Evolutionary conservation across 2,888 invertebrate species (phyloP).

Genomic region (Drosophila falleni): DNA sequence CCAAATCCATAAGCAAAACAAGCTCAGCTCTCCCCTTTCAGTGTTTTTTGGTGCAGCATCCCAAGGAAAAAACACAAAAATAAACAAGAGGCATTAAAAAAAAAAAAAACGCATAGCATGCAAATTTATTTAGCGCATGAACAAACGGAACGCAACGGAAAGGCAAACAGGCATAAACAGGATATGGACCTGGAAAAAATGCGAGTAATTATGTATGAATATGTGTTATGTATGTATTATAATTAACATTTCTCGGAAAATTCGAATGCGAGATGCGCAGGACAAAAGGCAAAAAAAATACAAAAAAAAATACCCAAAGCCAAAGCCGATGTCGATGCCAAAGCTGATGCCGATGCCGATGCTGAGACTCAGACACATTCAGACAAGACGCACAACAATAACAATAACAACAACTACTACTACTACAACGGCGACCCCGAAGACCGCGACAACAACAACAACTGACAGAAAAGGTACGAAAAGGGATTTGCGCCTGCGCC

Average conservation of each 20-base stretch:
- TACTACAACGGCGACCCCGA: slow-evolving; percentile 52
- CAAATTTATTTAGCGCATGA: slow-evolving; percentile 79
- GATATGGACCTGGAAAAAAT: slow-evolving; percentile 69
- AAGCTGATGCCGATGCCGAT: slow-evolving; percentile 32
- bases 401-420: slow-evolving; percentile 34
- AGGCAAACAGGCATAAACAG: slow-evolving; percentile 66
- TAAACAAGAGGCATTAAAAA: slow-evolving; percentile 57
- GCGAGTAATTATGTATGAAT: slow-evolving; percentile 76
- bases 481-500: slow-evolving; percentile 78
- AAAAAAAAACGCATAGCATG: slow-evolving; percentile 68
- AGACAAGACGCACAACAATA: slow-evolving; percentile 56
- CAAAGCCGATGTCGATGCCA: slow-evolving; percentile 29
- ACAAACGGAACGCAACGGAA: slow-evolving; percentile 56
- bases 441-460: slow-evolving; percentile 49
- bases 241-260: slow-evolving; percentile 84
- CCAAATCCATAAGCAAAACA: slow-evolving; percentile 17
- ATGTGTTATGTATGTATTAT: slow-evolving; percentile 79
- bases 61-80: slow-evolving; percentile 32
- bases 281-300: slow-evolving; percentile 66
- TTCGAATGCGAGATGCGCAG: slow-evolving; percentile 80
- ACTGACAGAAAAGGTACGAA: slow-evolving; percentile 62
- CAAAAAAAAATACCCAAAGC: slow-evolving; percentile 26
- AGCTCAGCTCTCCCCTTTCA: slow-evolving; percentile 29
- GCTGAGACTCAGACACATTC: slow-evolving; percentile 47
- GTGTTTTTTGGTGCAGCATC: slow-evolving; percentile 17